Conservation (phyloP, 1,140 invertebrate species). For the Cydia pomonella region DNA sequence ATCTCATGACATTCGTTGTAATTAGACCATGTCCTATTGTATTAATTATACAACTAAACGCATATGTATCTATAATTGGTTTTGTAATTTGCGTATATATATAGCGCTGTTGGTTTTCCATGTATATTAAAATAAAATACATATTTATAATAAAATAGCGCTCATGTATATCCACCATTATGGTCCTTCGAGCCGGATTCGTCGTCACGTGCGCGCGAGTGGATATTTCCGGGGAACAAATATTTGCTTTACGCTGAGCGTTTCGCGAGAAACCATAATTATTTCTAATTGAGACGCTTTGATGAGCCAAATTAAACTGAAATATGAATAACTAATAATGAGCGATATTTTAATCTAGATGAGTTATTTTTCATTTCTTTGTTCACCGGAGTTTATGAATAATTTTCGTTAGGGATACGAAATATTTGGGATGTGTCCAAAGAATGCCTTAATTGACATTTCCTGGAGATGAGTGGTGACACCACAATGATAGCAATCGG, state of each 20-base stretch:
- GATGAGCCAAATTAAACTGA: conserved; percentile 2
- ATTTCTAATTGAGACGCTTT: conserved; percentile 18
- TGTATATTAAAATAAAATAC: too few species aligned
- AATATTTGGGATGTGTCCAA: conserved; percentile 2
- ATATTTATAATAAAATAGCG: too few species aligned
- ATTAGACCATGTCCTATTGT: too few species aligned
- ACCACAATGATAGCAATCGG: neutral
- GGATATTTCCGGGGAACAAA: conserved; percentile 36
- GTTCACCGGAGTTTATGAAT: neutral
- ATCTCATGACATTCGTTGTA: too few species aligned
- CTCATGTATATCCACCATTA: too few species aligned
- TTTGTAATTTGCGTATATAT: too few species aligned
- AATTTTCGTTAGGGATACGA: neutral
- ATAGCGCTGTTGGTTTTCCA: too few species aligned
- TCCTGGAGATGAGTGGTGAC: neutral
- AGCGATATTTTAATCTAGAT: neutral
- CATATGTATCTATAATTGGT: too few species aligned
- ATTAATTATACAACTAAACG: too few species aligned
- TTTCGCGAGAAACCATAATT: conserved; percentile 11
- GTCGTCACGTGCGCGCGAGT: conserved; percentile 28
- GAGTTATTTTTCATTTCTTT: conserved; percentile 1
- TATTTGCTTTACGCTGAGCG: conserved; percentile 7
- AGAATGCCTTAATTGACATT: conserved; percentile 12
- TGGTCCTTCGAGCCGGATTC: conserved; percentile 18
- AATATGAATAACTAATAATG: neutral